Percentiles rank a stretch among this genome's conserved stretches.
phyloP scores from a whole-genome alignment of 2,113 vertebrate species.

The Stegastes partitus region DNA sequence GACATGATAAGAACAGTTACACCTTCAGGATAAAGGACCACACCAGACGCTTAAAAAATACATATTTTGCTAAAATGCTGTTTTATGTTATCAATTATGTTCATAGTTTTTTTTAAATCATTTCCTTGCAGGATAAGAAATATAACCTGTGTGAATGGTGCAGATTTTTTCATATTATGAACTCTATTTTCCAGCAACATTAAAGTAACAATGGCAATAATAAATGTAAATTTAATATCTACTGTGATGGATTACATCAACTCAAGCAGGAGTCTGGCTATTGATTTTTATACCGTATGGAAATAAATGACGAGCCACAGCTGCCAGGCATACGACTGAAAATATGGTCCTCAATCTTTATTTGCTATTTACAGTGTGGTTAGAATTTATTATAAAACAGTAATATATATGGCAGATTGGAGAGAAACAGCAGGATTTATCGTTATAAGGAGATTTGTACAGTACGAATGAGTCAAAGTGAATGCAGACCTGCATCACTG shows the following conservation, averaged over 20 bases:
- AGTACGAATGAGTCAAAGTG: neutral
- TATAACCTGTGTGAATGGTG: neutral
- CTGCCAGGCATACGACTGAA: neutral
- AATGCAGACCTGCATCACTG: conserved; percentile 5
- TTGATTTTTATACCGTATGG: neutral
- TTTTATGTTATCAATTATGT: too few species aligned
- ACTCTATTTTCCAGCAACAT: neutral
- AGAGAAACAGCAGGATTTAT: neutral
- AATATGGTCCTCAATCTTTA: neutral
- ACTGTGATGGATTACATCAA: neutral
- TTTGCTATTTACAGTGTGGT: neutral
- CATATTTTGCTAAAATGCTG: neutral
- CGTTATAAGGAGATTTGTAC: neutral
- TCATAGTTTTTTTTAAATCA: neutral
- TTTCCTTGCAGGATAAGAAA: neutral
- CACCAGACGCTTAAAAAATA: too few species aligned
- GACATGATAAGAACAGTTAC: neutral
- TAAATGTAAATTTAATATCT: neutral
- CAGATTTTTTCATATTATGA: neutral
- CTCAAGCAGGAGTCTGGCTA: neutral
- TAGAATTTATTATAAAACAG: neutral
- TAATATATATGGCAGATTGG: neutral
- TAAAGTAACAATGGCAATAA: neutral
- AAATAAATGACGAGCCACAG: conserved; percentile 3
- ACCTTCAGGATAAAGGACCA: too few species aligned